phyloP scores from a whole-genome alignment of 2,113 vertebrate species.

The Tauraco erythrolophus region DNA sequence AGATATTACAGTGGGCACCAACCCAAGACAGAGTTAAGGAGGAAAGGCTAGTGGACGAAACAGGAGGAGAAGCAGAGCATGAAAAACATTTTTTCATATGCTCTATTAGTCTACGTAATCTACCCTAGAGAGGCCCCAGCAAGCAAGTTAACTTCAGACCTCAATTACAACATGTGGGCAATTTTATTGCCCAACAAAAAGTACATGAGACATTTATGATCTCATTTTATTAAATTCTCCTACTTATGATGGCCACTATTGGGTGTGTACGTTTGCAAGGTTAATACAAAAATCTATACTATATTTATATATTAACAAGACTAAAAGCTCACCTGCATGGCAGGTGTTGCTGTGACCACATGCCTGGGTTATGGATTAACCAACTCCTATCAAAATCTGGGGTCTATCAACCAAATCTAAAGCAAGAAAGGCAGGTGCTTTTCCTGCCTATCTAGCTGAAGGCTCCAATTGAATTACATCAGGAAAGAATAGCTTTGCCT shows the following conservation, averaged over 20 bases:
- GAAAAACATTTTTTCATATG: neutral
- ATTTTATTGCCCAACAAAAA: constrained; percentile 38
- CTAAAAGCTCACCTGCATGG: constrained; percentile 57
- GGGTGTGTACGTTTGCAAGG: neutral
- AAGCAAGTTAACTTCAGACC: constrained; percentile 15
- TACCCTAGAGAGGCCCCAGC: neutral
- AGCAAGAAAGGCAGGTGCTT: constrained; percentile 58
- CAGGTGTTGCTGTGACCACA: constrained; percentile 66
- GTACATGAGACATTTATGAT: neutral
- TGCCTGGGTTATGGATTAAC: constrained; percentile 68
- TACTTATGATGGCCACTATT: neutral
- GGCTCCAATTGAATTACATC: constrained; percentile 54
- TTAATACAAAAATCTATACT: neutral
- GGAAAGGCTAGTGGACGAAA: neutral
- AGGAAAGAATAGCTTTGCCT: constrained; percentile 53
- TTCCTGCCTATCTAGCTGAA: neutral
- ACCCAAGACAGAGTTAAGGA: neutral
- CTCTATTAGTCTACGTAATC: neutral
- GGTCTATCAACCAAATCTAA: constrained; percentile 1
- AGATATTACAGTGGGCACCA: constrained; percentile 2
- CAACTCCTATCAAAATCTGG: constrained; percentile 5
- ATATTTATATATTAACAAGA: neutral
- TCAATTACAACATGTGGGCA: neutral
- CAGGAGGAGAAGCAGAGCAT: neutral
- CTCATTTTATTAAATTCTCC: constrained; percentile 21